phyloP scores from a whole-genome alignment of 2,113 vertebrate genomes.

The Nicator chloris region DNA sequence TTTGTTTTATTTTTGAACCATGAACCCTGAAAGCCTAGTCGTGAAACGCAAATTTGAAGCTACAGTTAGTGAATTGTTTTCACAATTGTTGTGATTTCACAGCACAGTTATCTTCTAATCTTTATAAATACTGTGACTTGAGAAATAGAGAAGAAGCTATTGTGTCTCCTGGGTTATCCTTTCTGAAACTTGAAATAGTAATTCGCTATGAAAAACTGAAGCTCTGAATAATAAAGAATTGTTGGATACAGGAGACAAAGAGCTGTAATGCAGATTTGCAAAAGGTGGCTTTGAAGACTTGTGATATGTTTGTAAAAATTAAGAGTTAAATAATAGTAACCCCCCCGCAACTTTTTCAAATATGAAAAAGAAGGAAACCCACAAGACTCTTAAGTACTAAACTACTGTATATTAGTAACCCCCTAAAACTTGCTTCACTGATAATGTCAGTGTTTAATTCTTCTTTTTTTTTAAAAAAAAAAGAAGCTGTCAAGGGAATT shows the following conservation, averaged over 20 bases:
- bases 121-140: neutral
- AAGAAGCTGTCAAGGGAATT: neutral
- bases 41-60: neutral
- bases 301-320: neutral
- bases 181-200: neutral
- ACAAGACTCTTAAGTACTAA: neutral
- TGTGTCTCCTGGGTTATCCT: neutral
- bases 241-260: neutral
- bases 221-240: neutral
- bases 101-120: neutral
- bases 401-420: neutral
- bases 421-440: neutral
- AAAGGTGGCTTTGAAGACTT: neutral
- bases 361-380: neutral
- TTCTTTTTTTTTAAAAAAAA: neutral
- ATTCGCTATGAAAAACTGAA: neutral
- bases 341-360: accelerated
- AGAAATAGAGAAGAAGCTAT: neutral
- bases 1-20: neutral
- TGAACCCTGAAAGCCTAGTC: neutral
- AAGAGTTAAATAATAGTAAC: neutral
- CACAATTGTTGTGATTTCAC: neutral
- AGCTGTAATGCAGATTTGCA: neutral
- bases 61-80: neutral
- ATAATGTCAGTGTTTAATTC: neutral